Base-by-base conservation (phyloP, 1,140 invertebrate genomes). In the Aphidius gifuensis region DNA sequence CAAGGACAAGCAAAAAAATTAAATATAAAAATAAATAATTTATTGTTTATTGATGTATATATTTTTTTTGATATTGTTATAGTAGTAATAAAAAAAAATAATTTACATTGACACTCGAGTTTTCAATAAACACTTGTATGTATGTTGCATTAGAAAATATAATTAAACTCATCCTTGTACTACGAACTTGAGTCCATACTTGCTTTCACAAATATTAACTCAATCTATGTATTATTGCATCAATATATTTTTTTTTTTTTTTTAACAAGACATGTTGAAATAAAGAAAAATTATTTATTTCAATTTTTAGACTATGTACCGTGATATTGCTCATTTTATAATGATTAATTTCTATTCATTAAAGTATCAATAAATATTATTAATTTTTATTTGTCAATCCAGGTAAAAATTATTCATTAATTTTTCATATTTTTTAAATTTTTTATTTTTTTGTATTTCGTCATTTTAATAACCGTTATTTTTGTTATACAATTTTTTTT, bases 141-240 rank as follows among this genome's bases (percentile, higher is more conserved):
- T 32, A 32, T 32, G 23, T 32, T 32, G 23, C 23, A 32, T 61
- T 58, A 58, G 38, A 67, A 38, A 57, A 66, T 58, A 63, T 72
- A 73, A 75, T 76, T 75, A 73, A 75, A 65, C 64, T 69, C 58
- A 73, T 73, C 72, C 72, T 75, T 77, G 75, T 74, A 77, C 74
- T 77, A 71, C 74, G 73, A 74, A 73, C 75, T 71, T 65, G 66
- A 64, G 58, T 64, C 66, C 66, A 62, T 32, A 32, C 23, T 32
- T 62, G 69, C 48, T 58, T 62, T 51, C 54, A 23, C 54, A 56
- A 40, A 56, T 55, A 39, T 50, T 55, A 32, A 32, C 23, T 32
- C 23, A 32, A 32, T 32, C 23, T 32, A 32, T 32, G 23, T 32
- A 32, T 32, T 32, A 32, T 32, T 32, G 23, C 23, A 32, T 32